phyloP scores from a whole-genome alignment of 2,888 invertebrate genomes.

The Drosophila glabriapex region DNA sequence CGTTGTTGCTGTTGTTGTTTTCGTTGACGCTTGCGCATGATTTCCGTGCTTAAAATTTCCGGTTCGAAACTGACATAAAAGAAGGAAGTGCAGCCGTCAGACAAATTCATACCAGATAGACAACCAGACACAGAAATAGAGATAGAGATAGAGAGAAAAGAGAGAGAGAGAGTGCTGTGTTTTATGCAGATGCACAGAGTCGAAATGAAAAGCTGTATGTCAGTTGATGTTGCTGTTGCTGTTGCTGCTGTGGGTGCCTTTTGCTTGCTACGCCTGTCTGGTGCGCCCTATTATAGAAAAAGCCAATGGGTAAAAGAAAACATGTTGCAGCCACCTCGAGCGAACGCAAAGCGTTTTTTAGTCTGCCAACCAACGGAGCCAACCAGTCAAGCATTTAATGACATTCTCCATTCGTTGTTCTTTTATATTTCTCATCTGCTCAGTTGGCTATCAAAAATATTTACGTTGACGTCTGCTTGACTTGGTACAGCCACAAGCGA shows the following conservation, averaged over 20 bases:
- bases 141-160: background rate
- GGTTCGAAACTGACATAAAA: constrained; percentile 73
- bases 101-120: constrained; percentile 15
- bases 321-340: constrained; percentile 14
- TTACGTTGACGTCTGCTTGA: constrained; percentile 33
- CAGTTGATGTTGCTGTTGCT: background rate
- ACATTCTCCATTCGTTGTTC: constrained; percentile 48
- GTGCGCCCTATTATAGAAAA: constrained; percentile 1
- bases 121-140: constrained; percentile 2
- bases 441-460: constrained; percentile 45
- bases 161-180: constrained; percentile 7
- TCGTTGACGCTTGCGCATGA: constrained; percentile 64
- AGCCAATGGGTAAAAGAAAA: constrained; percentile 19
- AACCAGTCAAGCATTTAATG: constrained; percentile 51
- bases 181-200: constrained; percentile 42
- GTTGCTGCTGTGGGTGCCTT: background rate
- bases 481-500: constrained; percentile 27
- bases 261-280: constrained; percentile 7
- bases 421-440: constrained; percentile 3
- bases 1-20: constrained; percentile 25
- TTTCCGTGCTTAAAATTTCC: constrained; percentile 76
- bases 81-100: constrained; percentile 35
- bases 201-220: constrained; percentile 19
- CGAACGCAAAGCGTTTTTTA: background rate
- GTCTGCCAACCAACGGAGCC: constrained; percentile 8